Percentiles rank a stretch among this genome's conserved stretches.
Evolutionary conservation across 2,888 invertebrate genomes (phyloP).

Genomic region (Meghimatium bilineatum): DNA sequence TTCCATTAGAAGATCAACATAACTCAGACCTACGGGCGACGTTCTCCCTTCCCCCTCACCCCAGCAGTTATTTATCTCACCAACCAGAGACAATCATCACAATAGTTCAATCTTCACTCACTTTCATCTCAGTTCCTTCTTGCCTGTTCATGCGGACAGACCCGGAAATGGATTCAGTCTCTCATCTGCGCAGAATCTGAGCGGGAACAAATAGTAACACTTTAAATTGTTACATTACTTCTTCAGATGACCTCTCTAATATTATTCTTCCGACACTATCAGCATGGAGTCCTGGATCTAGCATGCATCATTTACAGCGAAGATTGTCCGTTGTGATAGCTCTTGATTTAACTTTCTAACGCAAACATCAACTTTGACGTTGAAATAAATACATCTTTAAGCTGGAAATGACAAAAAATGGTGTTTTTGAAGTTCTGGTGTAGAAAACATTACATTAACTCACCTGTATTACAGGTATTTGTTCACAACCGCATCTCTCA

Average conservation of each 20-base stretch:
- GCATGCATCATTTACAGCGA: neutral
- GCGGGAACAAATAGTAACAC: conserved; percentile 13
- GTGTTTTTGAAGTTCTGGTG: neutral
- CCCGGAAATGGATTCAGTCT: conserved; percentile 23
- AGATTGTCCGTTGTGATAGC: neutral
- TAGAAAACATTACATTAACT: neutral
- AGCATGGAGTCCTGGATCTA: neutral
- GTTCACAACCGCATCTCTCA: neutral
- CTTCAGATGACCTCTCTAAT: neutral
- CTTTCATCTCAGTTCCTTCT: neutral
- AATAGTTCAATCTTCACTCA: neutral
- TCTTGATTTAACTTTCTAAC: no score
- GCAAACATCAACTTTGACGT: no score
- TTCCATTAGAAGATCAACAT: neutral
- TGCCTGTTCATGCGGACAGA: conserved; percentile 2
- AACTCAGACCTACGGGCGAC: neutral
- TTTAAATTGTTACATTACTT: neutral
- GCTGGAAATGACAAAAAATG: neutral
- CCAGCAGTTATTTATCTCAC: neutral
- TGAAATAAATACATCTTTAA: neutral
- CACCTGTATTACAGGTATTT: neutral
- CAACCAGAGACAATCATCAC: neutral
- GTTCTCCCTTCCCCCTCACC: neutral
- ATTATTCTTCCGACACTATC: neutral
- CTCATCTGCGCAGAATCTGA: neutral